Conservation (phyloP, 2,888 invertebrate genomes). For the Omphaloscelis lunosa region DNA sequence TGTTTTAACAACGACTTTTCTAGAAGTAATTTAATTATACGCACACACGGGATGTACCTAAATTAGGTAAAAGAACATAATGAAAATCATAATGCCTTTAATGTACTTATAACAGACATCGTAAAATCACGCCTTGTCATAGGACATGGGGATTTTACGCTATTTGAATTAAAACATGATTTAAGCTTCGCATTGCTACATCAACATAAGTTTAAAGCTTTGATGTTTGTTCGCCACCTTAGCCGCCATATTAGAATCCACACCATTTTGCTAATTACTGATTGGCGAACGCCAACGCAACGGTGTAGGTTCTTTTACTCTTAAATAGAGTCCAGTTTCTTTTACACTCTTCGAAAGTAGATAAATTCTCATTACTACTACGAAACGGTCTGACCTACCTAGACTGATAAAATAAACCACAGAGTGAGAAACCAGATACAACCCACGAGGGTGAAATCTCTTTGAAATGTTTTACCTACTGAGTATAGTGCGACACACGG, state of each 20-base stretch:
- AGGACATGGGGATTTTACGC: background rate
- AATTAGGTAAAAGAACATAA: background rate
- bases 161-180: background rate
- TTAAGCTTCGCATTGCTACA: too few relatives aligned
- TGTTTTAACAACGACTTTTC: background rate
- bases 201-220: too few relatives aligned
- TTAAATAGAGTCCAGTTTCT: background rate
- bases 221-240: too few relatives aligned
- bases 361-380: constrained; percentile 2
- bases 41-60: background rate
- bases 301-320: background rate
- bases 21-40: background rate
- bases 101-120: background rate
- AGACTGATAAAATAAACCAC: constrained; percentile 8
- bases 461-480: constrained; percentile 37
- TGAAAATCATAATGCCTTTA: background rate
- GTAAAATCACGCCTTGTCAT: background rate
- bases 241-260: too few relatives aligned
- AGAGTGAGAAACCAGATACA: constrained; percentile 22
- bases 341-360: background rate
- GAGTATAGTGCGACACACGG: constrained; percentile 1
- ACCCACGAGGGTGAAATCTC: background rate
- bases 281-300: background rate
- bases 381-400: background rate
- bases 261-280: background rate